Evolutionary conservation across 2,888 invertebrate genomes (phyloP).

Genomic region (Augiades crinisus): DNA sequence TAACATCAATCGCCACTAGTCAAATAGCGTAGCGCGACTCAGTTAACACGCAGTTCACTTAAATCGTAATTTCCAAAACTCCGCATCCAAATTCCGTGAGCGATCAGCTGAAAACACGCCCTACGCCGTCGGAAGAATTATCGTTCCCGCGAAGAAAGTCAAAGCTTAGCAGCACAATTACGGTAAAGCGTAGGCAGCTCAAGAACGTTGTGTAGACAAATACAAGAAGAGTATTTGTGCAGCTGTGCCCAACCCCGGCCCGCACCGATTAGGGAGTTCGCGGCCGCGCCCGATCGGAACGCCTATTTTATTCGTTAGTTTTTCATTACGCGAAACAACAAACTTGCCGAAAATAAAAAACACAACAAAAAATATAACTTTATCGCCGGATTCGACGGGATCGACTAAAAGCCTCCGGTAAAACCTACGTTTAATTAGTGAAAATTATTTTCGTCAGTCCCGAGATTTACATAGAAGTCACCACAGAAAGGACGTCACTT

Average conservation of each 20-base stretch:
- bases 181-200: conserved; percentile 53
- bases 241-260: conserved; percentile 52
- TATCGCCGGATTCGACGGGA: conserved; percentile 57
- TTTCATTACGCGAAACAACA: conserved; percentile 46
- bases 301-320: conserved; percentile 39
- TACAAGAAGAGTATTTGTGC: conserved; percentile 66
- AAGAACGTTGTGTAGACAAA: conserved; percentile 65
- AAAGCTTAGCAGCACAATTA: conserved; percentile 65
- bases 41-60: conserved; percentile 12
- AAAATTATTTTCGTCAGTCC: conserved; percentile 58
- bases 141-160: conserved; percentile 39
- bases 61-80: conserved; percentile 8
- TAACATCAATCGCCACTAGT: conserved; percentile 47
- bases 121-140: conserved; percentile 40
- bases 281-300: conserved; percentile 35
- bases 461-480: conserved; percentile 72
- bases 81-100: conserved; percentile 46
- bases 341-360: conserved; percentile 49
- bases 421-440: conserved; percentile 68
- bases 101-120: conserved; percentile 50
- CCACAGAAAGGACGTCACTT: conserved; percentile 71
- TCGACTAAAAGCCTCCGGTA: conserved; percentile 48
- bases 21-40: conserved; percentile 28
- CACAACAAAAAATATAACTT: conserved; percentile 53
- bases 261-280: conserved; percentile 39